Conservation (phyloP, 2,113 vertebrate species). For the Hippotragus niger region DNA sequence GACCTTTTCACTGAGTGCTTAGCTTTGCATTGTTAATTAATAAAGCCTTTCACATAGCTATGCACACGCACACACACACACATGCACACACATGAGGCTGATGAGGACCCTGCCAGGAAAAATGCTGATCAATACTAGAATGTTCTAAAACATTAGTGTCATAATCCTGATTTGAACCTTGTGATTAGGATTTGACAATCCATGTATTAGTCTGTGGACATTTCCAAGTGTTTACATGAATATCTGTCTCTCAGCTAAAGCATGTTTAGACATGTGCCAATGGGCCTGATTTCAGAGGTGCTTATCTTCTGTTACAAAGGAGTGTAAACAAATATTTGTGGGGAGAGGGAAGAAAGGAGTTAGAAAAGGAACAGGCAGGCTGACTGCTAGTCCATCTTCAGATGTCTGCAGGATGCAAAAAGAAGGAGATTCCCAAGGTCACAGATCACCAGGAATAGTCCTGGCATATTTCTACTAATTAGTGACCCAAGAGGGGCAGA, state of each 20-base stretch:
- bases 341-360: background rate
- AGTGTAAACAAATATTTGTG: constrained; percentile 42
- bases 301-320: constrained; percentile 25
- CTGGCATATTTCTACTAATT: background rate
- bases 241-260: background rate
- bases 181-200: constrained; percentile 6
- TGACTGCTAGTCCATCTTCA: background rate
- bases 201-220: background rate
- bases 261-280: constrained; percentile 1
- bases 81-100: background rate
- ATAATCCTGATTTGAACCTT: background rate
- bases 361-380: background rate
- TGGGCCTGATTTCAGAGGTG: background rate
- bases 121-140: background rate
- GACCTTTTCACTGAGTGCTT: background rate
- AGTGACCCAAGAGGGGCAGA: background rate
- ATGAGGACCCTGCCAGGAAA: background rate
- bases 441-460: background rate
- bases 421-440: background rate
- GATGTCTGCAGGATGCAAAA: background rate
- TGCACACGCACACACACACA: background rate
- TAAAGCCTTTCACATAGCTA: background rate
- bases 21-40: background rate
- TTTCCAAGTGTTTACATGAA: constrained; percentile 29
- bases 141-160: background rate